Conservation (phyloP, 2,888 invertebrate species). For the Ennomos quercinarius region DNA sequence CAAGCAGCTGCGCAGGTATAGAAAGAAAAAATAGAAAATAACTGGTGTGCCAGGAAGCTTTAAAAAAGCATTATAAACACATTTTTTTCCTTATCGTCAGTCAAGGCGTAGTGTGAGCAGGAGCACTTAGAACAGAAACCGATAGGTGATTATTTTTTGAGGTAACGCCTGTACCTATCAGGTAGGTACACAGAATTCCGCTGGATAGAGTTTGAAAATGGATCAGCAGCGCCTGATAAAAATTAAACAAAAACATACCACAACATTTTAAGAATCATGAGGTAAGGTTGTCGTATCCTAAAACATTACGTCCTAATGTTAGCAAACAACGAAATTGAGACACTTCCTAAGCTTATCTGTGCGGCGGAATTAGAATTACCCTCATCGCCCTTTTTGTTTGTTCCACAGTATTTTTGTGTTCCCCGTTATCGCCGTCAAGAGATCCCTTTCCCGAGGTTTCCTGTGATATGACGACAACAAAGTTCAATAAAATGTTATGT, state of each 20-base stretch:
- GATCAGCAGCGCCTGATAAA: neutral
- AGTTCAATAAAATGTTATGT: slow-evolving; percentile 66
- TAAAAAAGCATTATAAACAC: too few species aligned
- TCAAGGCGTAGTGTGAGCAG: too few species aligned
- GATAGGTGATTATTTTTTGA: too few species aligned
- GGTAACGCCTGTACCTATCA: too few species aligned
- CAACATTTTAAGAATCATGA: slow-evolving; percentile 22
- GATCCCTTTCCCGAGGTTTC: slow-evolving; percentile 60
- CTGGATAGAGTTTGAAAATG: neutral
- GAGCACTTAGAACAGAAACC: too few species aligned
- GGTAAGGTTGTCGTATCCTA: slow-evolving; percentile 17
- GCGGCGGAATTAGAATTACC: slow-evolving; percentile 39
- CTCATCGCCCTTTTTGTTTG: slow-evolving; percentile 49
- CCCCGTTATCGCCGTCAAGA: slow-evolving; percentile 65
- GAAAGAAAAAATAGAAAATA: neutral
- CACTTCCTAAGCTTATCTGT: slow-evolving; percentile 38
- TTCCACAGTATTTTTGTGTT: slow-evolving; percentile 59
- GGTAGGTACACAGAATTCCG: too few species aligned
- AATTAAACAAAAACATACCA: slow-evolving; percentile 1
- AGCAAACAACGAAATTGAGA: slow-evolving; percentile 30
- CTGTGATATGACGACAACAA: slow-evolving; percentile 63
- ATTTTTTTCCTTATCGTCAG: too few species aligned
- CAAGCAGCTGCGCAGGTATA: slow-evolving; percentile 28
- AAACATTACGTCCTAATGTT: slow-evolving; percentile 21
- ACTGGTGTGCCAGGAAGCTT: too few species aligned